Conservation (phyloP, 2,888 invertebrate species). For the Nomada hirtipes region DNA sequence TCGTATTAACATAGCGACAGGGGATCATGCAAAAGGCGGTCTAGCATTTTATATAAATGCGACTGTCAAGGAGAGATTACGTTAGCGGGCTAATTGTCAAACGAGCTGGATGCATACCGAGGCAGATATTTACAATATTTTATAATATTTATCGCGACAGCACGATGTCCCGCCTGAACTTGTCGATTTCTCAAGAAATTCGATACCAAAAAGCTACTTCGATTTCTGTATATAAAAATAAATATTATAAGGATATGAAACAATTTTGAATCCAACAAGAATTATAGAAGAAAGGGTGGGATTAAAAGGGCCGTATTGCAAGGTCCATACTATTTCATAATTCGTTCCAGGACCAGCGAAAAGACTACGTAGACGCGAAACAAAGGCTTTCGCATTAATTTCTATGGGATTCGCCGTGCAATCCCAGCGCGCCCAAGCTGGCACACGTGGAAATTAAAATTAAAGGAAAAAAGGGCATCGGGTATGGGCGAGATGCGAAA, state of each 20-base stretch:
- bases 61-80: constrained; percentile 51
- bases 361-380: not conserved
- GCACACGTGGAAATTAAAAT: constrained; percentile 48
- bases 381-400: constrained; percentile 54
- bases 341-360: not conserved
- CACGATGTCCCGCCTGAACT: not conserved
- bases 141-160: constrained; percentile 3
- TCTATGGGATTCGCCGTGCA: constrained; percentile 34
- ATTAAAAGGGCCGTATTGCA: not conserved
- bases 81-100: constrained; percentile 60
- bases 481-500: not conserved
- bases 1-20: constrained; percentile 57
- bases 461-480: constrained; percentile 17
- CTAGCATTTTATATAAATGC: constrained; percentile 46
- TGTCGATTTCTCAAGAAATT: too few relatives aligned
- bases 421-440: constrained; percentile 22
- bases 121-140: not conserved
- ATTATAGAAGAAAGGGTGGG: not conserved
- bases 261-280: not conserved
- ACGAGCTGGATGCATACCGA: constrained; percentile 31
- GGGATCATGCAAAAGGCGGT: constrained; percentile 38
- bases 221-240: not conserved
- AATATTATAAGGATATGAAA: not conserved
- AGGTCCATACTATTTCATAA: not conserved
- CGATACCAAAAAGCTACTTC: not conserved